Percentiles rank a stretch among this genome's conserved stretches.
Conservation (phyloP, 2,888 invertebrate species). For the Cactoblastis cactorum region DNA sequence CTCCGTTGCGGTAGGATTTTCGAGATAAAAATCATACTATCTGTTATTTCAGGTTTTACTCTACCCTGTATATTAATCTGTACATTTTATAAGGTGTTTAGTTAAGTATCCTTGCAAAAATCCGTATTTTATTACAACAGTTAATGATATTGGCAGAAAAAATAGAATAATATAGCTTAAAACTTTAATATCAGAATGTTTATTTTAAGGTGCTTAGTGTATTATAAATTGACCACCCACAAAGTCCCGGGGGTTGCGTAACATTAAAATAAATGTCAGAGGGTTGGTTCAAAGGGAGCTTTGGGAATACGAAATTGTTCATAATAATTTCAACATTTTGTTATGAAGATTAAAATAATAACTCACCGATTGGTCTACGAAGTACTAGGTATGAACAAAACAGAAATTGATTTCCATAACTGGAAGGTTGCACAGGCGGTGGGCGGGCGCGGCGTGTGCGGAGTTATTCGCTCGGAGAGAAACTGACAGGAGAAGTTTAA, state of each 20-base stretch:
- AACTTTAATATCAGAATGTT: neutral
- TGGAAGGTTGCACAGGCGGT: neutral
- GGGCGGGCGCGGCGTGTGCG: neutral
- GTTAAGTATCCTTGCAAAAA: no score
- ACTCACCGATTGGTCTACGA: neutral
- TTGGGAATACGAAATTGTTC: neutral
- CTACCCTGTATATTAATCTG: no score
- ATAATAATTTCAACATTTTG: neutral
- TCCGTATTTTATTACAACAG: no score
- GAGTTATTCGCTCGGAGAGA: neutral
- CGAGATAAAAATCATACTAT: no score
- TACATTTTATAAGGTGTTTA: no score
- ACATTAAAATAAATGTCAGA: conserved; percentile 2
- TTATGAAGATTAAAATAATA: neutral
- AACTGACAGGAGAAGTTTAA: neutral
- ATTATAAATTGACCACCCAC: neutral
- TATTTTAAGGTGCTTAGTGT: neutral
- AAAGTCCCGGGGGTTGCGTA: neutral
- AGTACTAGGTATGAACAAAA: neutral
- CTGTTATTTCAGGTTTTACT: no score
- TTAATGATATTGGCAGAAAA: no score
- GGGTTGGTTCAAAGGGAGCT: neutral
- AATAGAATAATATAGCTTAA: neutral
- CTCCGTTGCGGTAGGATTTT: no score
- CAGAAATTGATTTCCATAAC: conserved; percentile 4